Percentiles rank a stretch among this genome's conserved stretches.
Evolutionary conservation across 2,113 vertebrate genomes (phyloP).

Genomic region (Microtus richardsoni): DNA sequence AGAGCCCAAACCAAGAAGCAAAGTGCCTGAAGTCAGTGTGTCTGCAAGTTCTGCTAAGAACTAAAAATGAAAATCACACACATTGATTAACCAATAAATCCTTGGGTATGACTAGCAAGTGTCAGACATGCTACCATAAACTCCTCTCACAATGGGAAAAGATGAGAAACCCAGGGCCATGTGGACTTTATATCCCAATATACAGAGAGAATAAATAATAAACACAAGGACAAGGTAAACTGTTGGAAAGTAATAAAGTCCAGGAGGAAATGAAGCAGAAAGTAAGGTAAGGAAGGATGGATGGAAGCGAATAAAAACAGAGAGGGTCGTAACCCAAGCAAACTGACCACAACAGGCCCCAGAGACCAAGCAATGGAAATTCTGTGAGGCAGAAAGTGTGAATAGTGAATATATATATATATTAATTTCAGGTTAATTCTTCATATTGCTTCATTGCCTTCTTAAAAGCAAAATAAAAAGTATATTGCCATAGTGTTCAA

Average conservation of each 20-base stretch:
- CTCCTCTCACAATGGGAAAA: neutral
- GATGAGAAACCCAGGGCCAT: neutral
- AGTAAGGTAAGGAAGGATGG: neutral
- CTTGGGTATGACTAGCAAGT: neutral
- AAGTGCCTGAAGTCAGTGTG: neutral
- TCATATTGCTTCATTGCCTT: neutral
- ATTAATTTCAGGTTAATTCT: neutral
- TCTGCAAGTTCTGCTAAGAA: neutral
- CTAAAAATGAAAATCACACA: neutral
- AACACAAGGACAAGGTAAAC: neutral
- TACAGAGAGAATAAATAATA: neutral
- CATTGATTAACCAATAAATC: neutral
- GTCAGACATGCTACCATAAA: neutral
- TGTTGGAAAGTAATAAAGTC: neutral
- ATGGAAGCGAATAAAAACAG: neutral
- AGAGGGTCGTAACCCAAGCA: neutral
- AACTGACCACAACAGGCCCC: neutral
- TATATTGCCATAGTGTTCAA: neutral
- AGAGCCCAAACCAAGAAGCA: neutral
- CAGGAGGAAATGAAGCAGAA: neutral
- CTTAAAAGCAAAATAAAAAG: neutral
- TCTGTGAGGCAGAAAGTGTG: neutral
- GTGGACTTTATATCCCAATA: neutral
- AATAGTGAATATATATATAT: neutral
- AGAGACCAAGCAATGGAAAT: neutral